Evolutionary conservation across 2,888 invertebrate species (phyloP), one percentile per base, ranked within the genome.

Genomic region (Thecocarcelia acutangulata): DNA sequence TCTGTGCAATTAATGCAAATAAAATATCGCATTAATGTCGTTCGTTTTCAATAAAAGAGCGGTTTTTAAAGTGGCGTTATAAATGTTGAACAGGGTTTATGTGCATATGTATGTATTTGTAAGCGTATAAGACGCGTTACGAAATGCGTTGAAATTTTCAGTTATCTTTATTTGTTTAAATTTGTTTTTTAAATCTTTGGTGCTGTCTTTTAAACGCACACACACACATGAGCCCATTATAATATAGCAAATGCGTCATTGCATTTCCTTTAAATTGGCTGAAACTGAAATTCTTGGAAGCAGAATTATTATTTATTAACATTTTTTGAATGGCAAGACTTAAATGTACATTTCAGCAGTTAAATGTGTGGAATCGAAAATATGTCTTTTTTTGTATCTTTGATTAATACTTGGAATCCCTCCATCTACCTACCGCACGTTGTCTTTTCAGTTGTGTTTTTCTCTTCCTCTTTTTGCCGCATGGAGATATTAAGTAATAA

Each of bases 171-270:
- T 24, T 52, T 52, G 24, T 28, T 24, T 6, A 28, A 52, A 28
- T 28, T n/a, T n/a, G 1, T 52, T n/a, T 28, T 28, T 52, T 3
- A 28, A 28, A 52, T 54, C 24, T 33, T 33, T 33, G 33, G 12
- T 8, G 11, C n/a, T 54, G 15, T 33, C 3, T 33, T 42, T 28
- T 9, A 33, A 33, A 9, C n/a, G 17, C 42, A 44, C 33, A 58
- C 19, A 13, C 52, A 42, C 17, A 13, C 15, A 54, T n/a, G 37
- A 48, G 11, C 11, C 3, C 37, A 64, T 21, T 42, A 33, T 8
- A 33, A 33, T 9, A 33, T 9, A 9, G 33, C 37, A 58, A 63
- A 76, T 80, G 75, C 76, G 80, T 80, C 76, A 80, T 64, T 52
- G 21, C 42, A 64, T 73, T 73, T 50, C 54, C 54, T 46, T 63